phyloP scores from a whole-genome alignment of 2,888 invertebrate genomes.

The Dinocampus coccinellae region DNA sequence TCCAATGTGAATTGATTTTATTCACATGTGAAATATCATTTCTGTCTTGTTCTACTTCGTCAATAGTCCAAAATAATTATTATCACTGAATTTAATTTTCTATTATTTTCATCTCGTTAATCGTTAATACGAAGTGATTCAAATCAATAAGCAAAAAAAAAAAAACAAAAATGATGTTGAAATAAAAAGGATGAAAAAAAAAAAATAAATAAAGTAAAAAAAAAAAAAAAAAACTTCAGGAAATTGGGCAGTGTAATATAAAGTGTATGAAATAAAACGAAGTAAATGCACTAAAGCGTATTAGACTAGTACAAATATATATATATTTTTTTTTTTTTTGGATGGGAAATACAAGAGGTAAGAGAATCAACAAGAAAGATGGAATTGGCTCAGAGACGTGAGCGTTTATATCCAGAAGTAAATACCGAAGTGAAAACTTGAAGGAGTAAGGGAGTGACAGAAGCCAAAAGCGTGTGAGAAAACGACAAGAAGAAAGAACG shows the following conservation, averaged over 20 bases:
- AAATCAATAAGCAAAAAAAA: not conserved
- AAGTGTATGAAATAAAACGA: not conserved
- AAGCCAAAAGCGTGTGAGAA: slow-evolving; percentile 12
- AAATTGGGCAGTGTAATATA: not conserved
- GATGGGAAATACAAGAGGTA: not conserved
- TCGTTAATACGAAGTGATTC: not conserved
- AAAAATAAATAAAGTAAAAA: not conserved
- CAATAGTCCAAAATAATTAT: too few relatives aligned
- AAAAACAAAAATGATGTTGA: not conserved
- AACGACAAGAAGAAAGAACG: not conserved
- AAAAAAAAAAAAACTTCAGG: not conserved
- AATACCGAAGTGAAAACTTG: slow-evolving; percentile 20
- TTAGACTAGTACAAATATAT: not conserved
- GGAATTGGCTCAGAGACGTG: slow-evolving; percentile 2
- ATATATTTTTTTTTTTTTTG: too few relatives aligned
- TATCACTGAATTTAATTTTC: slow-evolving; percentile 4
- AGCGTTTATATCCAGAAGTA: slow-evolving; percentile 10
- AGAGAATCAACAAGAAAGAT: not conserved
- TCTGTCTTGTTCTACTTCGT: too few relatives aligned
- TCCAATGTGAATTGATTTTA: too few relatives aligned
- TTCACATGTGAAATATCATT: slow-evolving; percentile 17
- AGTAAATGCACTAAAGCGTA: not conserved
- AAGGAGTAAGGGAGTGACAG: not conserved
- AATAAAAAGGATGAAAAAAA: not conserved
- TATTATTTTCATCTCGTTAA: not conserved